Conservation (phyloP, 2,888 invertebrate genomes). For the Metallyticus violacea region DNA sequence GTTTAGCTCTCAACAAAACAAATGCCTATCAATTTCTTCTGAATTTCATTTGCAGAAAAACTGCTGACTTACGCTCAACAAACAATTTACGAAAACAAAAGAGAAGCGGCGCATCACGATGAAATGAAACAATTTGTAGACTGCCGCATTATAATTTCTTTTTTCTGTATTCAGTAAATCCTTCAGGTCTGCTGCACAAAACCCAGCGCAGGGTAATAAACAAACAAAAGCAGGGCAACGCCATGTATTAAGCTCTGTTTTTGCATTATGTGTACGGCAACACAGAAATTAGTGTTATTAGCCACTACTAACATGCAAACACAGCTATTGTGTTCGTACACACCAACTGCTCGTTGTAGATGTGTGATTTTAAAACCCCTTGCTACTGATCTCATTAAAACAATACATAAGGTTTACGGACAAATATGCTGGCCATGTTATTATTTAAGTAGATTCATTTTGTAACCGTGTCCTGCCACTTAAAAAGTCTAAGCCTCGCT, state of each 20-base stretch:
- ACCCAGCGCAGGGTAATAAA: not conserved
- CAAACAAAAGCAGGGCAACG: not conserved
- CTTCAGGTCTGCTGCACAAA: not conserved
- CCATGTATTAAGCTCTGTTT: not conserved
- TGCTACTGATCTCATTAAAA: not conserved
- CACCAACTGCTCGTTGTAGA: not conserved
- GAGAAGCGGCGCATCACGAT: not conserved
- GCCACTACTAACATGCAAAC: not conserved
- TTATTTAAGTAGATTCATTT: not conserved
- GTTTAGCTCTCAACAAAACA: too few species aligned
- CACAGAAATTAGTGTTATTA: not conserved
- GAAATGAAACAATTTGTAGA: not conserved
- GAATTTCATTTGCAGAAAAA: not conserved
- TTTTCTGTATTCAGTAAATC: not conserved
- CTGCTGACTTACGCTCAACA: not conserved
- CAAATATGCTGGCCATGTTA: not conserved
- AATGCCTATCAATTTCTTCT: not conserved
- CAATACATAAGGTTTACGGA: not conserved
- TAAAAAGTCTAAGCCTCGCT: not conserved
- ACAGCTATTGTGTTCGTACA: not conserved
- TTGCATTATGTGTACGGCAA: not conserved
- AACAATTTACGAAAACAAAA: not conserved
- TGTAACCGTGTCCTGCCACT: not conserved
- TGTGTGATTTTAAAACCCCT: not conserved
- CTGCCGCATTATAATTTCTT: not conserved